These are phyloP conservation scores for Callipepla squamata DNA, from an alignment of 2,113 vertebrate species.

Conservation along the genomic window DNA sequence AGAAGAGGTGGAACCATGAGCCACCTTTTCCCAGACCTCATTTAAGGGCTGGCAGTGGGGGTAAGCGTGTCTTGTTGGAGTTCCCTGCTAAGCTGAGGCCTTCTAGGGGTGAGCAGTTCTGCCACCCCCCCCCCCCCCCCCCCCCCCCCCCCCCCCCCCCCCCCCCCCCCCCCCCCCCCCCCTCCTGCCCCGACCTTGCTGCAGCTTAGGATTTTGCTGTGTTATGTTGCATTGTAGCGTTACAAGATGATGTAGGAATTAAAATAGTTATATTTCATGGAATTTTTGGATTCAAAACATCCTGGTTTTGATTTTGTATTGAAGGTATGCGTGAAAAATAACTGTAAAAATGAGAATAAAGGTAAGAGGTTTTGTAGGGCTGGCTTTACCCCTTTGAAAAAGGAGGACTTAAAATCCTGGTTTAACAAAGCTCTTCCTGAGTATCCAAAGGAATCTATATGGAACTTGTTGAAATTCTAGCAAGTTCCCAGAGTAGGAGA, in stretches of 20 bases:
- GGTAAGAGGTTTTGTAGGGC: neutral
- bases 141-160: no score
- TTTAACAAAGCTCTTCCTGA: neutral
- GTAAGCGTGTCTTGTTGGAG: no score
- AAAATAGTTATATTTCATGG: neutral
- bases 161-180: no score
- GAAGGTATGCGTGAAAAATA: neutral
- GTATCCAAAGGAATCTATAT: neutral
- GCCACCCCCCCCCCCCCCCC: no score
- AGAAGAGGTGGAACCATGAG: no score
- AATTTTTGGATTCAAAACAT: neutral
- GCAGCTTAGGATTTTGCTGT: no score
- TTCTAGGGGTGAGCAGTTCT: no score
- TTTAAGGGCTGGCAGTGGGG: no score
- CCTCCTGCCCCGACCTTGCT: no score
- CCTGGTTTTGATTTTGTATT: neutral
- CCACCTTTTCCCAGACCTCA: no score
- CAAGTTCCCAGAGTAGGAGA: neutral
- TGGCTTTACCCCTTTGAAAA: neutral
- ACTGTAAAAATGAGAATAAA: neutral
- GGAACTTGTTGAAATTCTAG: neutral
- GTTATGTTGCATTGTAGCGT: no score
- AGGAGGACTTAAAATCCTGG: neutral
- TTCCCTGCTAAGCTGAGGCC: no score
- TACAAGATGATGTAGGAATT: neutral